These are phyloP conservation scores for Toxotes chatareus DNA, from an alignment of 2,113 vertebrate genomes.

Conservation along the genomic window DNA sequence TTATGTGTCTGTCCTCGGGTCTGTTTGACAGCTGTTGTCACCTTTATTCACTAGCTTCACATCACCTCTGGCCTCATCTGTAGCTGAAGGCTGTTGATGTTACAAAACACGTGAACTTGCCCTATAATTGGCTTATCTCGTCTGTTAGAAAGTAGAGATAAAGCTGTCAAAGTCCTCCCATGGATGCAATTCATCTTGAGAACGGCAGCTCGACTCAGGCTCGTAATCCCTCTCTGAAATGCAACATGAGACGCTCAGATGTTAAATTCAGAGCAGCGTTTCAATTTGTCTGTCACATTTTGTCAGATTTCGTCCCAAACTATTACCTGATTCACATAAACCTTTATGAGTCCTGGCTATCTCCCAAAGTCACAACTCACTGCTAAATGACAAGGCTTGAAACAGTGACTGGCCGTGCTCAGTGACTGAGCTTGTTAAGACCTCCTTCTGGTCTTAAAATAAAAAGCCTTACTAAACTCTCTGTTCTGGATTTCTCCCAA, in stretches of 20 bases:
- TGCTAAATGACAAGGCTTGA: slow-evolving; percentile 28
- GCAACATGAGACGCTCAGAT: slow-evolving; percentile 11
- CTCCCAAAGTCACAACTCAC: not conserved
- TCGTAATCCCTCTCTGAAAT: slow-evolving; percentile 9
- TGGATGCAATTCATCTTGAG: slow-evolving; percentile 12
- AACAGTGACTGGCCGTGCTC: slow-evolving; percentile 6
- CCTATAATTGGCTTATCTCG: slow-evolving; percentile 32
- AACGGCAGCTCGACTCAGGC: not conserved
- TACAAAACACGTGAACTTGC: slow-evolving; percentile 17
- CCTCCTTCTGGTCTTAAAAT: slow-evolving; percentile 4
- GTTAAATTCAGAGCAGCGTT: slow-evolving; percentile 19
- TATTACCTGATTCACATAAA: slow-evolving; percentile 40
- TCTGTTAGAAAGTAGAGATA: slow-evolving; percentile 32
- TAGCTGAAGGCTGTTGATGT: not conserved
- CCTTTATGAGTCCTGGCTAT: not conserved
- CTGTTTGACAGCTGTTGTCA: not conserved
- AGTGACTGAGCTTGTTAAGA: slow-evolving; percentile 31
- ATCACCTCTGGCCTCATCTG: not conserved
- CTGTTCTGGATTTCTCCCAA: not conserved
- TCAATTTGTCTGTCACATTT: slow-evolving; percentile 19
- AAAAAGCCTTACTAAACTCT: not conserved
- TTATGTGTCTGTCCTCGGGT: not conserved
- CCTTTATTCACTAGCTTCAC: not conserved
- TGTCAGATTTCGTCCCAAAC: slow-evolving; percentile 7
- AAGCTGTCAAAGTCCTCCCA: slow-evolving; percentile 44